A percentile compares a stretch with the other conserved stretches of the same genome.
phyloP scores from a whole-genome alignment of 2,113 vertebrate genomes.

The Melanerpes formicivorus region DNA sequence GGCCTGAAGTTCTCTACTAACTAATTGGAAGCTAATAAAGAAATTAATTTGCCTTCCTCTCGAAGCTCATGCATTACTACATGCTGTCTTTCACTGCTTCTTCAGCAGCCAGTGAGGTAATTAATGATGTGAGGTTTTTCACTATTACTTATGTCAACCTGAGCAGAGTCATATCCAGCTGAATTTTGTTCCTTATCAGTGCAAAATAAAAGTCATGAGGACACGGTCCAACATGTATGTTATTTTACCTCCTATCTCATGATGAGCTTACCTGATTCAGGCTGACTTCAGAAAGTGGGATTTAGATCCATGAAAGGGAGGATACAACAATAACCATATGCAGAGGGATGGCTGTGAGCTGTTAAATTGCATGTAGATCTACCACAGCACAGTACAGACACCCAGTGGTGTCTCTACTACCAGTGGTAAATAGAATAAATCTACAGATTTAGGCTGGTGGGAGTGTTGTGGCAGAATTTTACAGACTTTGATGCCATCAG shows the following conservation, averaged over 20 bases:
- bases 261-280: neutral
- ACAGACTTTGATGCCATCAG: neutral
- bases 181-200: neutral
- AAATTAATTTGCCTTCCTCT: neutral
- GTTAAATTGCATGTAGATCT: neutral
- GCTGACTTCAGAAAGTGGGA: neutral
- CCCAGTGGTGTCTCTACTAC: neutral
- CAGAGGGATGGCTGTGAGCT: neutral
- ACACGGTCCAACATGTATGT: neutral
- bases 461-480: neutral
- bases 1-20: neutral
- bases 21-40: neutral
- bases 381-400: neutral
- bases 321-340: neutral
- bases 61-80: neutral
- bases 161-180: fast-evolving
- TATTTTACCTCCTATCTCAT: neutral
- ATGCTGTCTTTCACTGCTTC: neutral
- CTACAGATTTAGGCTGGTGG: neutral
- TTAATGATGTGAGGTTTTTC: neutral
- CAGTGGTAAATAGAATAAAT: neutral
- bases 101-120: neutral
- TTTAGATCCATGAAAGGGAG: neutral
- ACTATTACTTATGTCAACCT: neutral
- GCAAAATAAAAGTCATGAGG: neutral